Evolutionary conservation across 2,888 invertebrate species (phyloP).

Genomic region (Acheta domesticus): DNA sequence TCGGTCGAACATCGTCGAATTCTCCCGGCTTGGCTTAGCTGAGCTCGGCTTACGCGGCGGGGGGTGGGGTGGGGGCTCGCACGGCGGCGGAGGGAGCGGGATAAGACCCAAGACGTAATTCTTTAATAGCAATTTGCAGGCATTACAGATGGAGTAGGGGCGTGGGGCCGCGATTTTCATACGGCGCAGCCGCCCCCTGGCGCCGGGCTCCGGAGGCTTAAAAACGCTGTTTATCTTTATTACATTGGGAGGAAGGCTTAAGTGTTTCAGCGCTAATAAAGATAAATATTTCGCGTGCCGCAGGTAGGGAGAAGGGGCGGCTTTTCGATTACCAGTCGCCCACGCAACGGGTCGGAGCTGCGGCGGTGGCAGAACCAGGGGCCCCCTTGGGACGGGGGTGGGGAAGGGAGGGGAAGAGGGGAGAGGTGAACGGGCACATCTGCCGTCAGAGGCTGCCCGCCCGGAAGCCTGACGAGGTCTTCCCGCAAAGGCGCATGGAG

Average conservation of each 20-base stretch:
- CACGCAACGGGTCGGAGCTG: not conserved
- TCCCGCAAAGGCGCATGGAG: no score
- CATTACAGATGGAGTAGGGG: not conserved
- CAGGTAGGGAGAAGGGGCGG: not conserved
- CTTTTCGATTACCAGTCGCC: not conserved
- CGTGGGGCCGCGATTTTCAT: not conserved
- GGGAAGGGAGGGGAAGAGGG: no score
- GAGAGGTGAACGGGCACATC: no score
- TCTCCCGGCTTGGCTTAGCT: no score
- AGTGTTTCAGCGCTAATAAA: conserved; percentile 18
- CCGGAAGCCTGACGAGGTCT: no score
- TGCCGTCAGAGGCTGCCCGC: no score
- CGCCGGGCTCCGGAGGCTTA: not conserved
- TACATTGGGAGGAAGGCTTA: conserved; percentile 18
- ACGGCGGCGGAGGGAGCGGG: not conserved
- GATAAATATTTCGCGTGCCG: conserved; percentile 5
- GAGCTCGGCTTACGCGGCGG: no score
- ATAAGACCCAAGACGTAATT: not conserved
- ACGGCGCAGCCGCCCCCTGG: not conserved
- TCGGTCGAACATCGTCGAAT: no score
- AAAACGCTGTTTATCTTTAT: conserved; percentile 18
- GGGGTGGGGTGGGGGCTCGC: no score
- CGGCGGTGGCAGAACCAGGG: no score
- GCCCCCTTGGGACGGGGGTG: no score
- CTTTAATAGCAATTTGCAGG: conserved; percentile 9